Percentiles rank a stretch among this genome's conserved stretches.
phyloP scores from a whole-genome alignment of 92 coral and sea anemone species.

The Meandrina meandrites region DNA sequence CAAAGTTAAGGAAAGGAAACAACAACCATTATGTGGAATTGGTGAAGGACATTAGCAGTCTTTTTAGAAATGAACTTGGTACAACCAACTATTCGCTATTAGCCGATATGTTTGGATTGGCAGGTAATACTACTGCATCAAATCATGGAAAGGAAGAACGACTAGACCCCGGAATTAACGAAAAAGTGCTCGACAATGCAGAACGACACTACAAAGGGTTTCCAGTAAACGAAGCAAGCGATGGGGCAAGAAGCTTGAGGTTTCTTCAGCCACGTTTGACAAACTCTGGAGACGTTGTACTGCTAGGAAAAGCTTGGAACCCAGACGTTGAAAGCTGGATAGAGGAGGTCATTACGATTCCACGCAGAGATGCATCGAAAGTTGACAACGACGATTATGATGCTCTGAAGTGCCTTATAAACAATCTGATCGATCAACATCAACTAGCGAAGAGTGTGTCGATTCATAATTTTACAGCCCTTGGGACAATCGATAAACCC shows the following conservation, averaged over 20 bases:
- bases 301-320: background rate
- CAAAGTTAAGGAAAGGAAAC: conserved; percentile 10
- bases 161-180: conserved; percentile 13
- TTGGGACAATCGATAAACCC: conserved; percentile 27
- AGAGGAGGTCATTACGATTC: background rate
- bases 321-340: conserved; percentile 2
- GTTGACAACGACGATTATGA: conserved; percentile 1
- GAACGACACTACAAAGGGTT: background rate
- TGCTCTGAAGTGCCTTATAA: conserved; percentile 31
- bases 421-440: background rate
- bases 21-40: conserved; percentile 16
- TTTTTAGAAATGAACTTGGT: conserved; percentile 28
- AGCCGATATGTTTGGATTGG: conserved; percentile 27
- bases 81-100: conserved; percentile 18
- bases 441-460: conserved; percentile 27
- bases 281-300: conserved; percentile 10
- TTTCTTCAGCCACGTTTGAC: background rate
- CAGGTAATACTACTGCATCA: conserved; percentile 4
- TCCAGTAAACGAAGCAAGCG: background rate
- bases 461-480: conserved; percentile 32
- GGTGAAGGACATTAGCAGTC: conserved; percentile 35
- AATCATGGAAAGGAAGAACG: background rate
- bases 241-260: background rate
- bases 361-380: conserved; percentile 6
- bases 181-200: conserved; percentile 10